These are phyloP conservation scores for Eudemis profundana DNA, from an alignment of 2,888 invertebrate genomes.

Conservation along the genomic window DNA sequence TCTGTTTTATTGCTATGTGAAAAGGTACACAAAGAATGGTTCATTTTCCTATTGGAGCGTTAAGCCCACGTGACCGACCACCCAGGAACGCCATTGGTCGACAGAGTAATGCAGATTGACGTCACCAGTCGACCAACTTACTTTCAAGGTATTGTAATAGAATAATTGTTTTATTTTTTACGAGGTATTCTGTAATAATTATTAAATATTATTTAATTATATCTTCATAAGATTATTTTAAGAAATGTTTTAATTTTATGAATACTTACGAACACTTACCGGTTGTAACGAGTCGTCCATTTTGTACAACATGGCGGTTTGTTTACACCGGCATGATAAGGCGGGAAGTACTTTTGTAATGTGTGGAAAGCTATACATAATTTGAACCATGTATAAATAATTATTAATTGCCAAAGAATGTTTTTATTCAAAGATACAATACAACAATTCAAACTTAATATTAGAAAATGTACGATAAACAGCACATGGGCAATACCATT, in stretches of 20 bases:
- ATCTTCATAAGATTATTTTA: constrained; percentile 13
- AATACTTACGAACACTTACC: constrained; percentile 64
- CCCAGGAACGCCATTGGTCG: constrained; percentile 73
- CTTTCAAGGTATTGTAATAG: constrained; percentile 47
- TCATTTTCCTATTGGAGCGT: constrained; percentile 76
- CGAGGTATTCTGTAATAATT: constrained; percentile 14
- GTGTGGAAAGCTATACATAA: constrained; percentile 48
- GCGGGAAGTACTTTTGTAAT: constrained; percentile 72
- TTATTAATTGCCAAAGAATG: constrained; percentile 56
- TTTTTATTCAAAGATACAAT: constrained; percentile 67
- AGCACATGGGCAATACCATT: constrained; percentile 77
- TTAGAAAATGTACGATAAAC: constrained; percentile 54
- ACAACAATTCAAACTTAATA: constrained; percentile 53
- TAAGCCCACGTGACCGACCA: constrained; percentile 80
- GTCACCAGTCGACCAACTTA: constrained; percentile 61
- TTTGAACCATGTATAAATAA: constrained; percentile 58
- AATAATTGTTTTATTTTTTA: not conserved
- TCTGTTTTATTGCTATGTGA: constrained; percentile 82
- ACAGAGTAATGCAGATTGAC: constrained; percentile 56
- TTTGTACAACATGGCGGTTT: constrained; percentile 84
- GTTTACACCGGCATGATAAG: constrained; percentile 85
- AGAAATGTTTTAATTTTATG: constrained; percentile 25
- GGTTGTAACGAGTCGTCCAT: constrained; percentile 61
- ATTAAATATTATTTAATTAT: constrained; percentile 4
- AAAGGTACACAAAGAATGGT: constrained; percentile 86